These are phyloP conservation scores for Myiopsitta monachus DNA, from an alignment of 2,113 vertebrate genomes.

Conservation along the genomic window DNA sequence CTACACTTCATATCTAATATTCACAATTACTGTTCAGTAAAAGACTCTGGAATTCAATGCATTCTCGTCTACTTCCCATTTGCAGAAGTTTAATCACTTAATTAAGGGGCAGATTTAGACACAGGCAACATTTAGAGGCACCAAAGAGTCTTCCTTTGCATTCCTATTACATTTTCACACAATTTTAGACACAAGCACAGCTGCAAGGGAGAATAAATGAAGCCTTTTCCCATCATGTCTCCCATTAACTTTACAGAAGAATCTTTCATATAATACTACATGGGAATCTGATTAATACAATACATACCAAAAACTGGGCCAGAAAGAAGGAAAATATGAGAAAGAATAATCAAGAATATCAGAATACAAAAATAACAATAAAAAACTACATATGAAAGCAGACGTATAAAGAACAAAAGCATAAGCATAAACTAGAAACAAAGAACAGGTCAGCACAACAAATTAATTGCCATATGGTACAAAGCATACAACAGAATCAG, in stretches of 20 bases:
- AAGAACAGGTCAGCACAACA: not conserved
- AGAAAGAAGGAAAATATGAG: not conserved
- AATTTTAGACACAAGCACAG: not conserved
- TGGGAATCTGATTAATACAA: not conserved
- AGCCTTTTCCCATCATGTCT: not conserved
- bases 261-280: not conserved
- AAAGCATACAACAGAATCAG: not conserved
- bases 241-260: not conserved
- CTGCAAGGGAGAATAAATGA: constrained; percentile 6
- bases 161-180: not conserved
- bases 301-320: not conserved
- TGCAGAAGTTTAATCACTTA: not conserved
- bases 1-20: not conserved
- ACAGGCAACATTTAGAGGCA: not conserved
- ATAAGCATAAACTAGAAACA: not conserved
- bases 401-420: not conserved
- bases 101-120: not conserved
- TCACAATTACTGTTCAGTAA: not conserved
- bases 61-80: not conserved
- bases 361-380: not conserved
- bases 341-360: not conserved
- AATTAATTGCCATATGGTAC: not conserved
- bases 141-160: not conserved
- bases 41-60: not conserved
- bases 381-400: not conserved